Evolutionary conservation across 1,140 invertebrate genomes (phyloP), one percentile per base, ranked within the genome.

Genomic region (Caenorhabditis remanei): DNA sequence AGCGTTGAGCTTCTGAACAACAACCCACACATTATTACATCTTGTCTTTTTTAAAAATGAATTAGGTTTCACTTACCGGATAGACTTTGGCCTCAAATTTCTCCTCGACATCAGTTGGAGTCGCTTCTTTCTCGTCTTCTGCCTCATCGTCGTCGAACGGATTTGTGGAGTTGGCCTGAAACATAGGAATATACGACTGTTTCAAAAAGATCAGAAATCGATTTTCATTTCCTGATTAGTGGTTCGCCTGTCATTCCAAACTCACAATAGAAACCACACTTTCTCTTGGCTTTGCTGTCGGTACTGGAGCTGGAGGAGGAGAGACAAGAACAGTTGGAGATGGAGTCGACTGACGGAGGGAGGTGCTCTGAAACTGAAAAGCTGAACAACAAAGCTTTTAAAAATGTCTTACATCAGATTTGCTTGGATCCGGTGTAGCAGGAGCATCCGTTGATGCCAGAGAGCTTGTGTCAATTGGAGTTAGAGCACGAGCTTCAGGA

Each of bases 41-140:
- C 40, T 41, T 85, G 7, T 85, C 48, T 65, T 67, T 85, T 65
- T 63, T 65, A 13, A 32, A 85, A 85, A 58, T 56, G 83, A 85
- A 19, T 67, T 48, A 21, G 7, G 40, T 48, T 50, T 67, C 50
- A 88, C 82, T 58, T 89, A 89, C 88, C 83, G 88, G 88, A 79
- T 89, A 89, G 56, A 89, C 79, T 67, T 87, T 84, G n/a, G 71
- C 55, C 71, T 89, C 65, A 19, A 46, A 84, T 40, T 84, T 63
- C 46, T 88, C 87, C 55, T 89, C 83, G 43, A 65, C 83, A 8
- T 67, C 46, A 13, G 87, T 53, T 50, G 58, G 58, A 43, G 71
- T 83, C 7, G 79, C 55, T 79, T 85, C 58, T 40, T 85, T 43
- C 14, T 67, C 41, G 46, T 56, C 43, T 48, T 41, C 46, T 40